Evolutionary conservation across 2,797 vertebrate species (phyloP), one percentile per base, ranked within the genome.

Genomic region (Decapterus maruadsi): DNA sequence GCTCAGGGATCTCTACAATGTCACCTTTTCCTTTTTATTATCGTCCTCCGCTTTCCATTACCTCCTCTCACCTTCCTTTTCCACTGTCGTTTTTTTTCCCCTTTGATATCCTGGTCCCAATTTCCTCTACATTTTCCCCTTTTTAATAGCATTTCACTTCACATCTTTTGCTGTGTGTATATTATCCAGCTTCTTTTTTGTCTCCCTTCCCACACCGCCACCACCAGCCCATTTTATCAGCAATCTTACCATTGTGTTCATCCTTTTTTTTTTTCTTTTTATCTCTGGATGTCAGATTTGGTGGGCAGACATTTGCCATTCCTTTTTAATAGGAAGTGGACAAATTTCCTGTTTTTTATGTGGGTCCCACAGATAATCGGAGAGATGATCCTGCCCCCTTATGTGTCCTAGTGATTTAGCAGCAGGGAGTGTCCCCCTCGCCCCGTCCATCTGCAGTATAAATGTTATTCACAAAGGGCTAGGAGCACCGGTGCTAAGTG

Each of bases 381-480:
- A 42, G n/a, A 22, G 53, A 66, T 80, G 53, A 63, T 46, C 31
- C 36, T 80, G 66, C 45, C 57, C 34, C 34, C 48, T 68, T 60
- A 29, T 75, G 50, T 46, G 46, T 78, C 63, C 40, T 10, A 29
- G 54, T 77, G 58, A 77, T 84, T 74, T 80, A 75, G 62, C 72
- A 71, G 57, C 67, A 74, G 77, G 63, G 71, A 69, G 40, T 57
- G 59, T 75, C 69, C 16, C 34, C 26, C 26, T 75, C 69, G 13
- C 34, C 26, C 26, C 6, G 48, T 73, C 78, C 70, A 72, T 71
- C 78, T 78, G 67, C 74, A 70, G 43, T 54, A 72, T 78, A 22
- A 78, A 86, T 79, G 29, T 78, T 26, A 72, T 86, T 85, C 85
- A 80, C 72, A 86, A 72, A 82, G 67, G 78, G 72, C 77, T 48